Percentiles rank a stretch among this genome's conserved stretches.
These are phyloP conservation scores for Poecilobothrus nobilitatus DNA, from an alignment of 2,888 invertebrate species.

Conservation along the genomic window DNA sequence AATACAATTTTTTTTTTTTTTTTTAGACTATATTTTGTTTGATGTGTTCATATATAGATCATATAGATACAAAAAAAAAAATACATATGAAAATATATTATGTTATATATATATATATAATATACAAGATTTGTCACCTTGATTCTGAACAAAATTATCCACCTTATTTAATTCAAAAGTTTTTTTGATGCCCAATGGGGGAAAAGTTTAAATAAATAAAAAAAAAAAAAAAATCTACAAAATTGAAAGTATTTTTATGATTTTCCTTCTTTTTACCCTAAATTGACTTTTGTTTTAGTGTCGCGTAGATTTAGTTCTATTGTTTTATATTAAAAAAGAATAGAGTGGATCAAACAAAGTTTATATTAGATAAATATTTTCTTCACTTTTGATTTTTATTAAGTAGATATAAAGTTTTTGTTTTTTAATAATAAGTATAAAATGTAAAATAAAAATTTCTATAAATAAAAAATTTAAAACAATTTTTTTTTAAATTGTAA, in stretches of 20 bases:
- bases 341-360: not conserved
- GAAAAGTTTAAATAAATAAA: conserved; percentile 6
- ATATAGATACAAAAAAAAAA: not conserved
- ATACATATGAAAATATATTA: not conserved
- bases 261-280: conserved; percentile 3
- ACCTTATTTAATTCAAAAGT: conserved; percentile 6
- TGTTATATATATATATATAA: not conserved
- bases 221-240: not conserved
- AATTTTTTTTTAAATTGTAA: too few species aligned
- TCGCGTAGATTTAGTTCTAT: conserved; percentile 4
- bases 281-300: conserved; percentile 6
- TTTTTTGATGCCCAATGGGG: conserved; percentile 4
- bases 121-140: not conserved
- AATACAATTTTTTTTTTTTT: not conserved
- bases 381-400: too few species aligned
- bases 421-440: too few species aligned
- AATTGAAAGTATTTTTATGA: conserved; percentile 6
- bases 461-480: too few species aligned
- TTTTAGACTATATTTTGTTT: too few species aligned
- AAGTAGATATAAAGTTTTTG: too few species aligned
- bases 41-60: not conserved
- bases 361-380: too few species aligned
- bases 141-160: not conserved
- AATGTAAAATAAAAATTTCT: too few species aligned
- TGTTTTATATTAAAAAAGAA: not conserved